Conservation (phyloP, 2,113 vertebrate genomes). For the Heteronetta atricapilla region DNA sequence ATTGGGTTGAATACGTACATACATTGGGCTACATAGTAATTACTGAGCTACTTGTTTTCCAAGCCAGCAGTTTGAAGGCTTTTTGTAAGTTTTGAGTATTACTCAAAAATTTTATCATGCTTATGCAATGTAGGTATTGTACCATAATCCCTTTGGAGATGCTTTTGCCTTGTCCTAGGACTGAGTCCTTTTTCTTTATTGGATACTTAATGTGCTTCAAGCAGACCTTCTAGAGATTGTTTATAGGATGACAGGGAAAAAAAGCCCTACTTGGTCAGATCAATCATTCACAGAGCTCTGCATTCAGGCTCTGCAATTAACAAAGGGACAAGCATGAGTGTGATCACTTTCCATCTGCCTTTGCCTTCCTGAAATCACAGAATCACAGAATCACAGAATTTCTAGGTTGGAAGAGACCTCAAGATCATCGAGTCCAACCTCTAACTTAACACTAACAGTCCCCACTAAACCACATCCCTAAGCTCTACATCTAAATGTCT, state of each 20-base stretch:
- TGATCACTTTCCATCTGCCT: background rate
- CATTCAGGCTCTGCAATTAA: background rate
- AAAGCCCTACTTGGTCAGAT: background rate
- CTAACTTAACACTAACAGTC: no score
- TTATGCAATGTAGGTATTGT: background rate
- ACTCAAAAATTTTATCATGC: background rate
- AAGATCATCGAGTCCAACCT: no score
- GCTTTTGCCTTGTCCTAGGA: background rate
- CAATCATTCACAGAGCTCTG: background rate
- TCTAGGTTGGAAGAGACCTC: no score
- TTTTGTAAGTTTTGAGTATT: background rate
- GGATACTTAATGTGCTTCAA: background rate
- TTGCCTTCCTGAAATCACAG: background rate
- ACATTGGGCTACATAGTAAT: background rate
- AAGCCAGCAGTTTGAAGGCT: background rate
- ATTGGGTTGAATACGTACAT: no score
- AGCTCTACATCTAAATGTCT: no score
- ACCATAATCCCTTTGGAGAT: background rate
- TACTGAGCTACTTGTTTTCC: background rate
- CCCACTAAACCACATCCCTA: no score
- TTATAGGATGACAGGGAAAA: background rate
- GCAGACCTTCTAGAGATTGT: background rate
- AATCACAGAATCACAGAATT: no score
- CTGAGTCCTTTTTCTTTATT: background rate
- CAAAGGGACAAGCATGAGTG: background rate